A percentile compares a stretch with the other conserved stretches of the same genome.
These are phyloP conservation scores for honey bee (Apis mellifera) DNA, from an alignment of 1,140 invertebrate genomes.

Conservation along the genomic window Amel_HAv3.1 CM009938.2:11056001-11056500, in stretches of 20 bases:
- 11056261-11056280: neutral
- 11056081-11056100: neutral
- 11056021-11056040: neutral
- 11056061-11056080: neutral
- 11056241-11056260: neutral
- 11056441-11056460: no score
- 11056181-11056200: neutral
- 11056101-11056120: neutral
- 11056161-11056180: neutral
- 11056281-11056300: neutral
- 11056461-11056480: no score
- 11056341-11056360: neutral
- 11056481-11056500: no score
- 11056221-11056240: neutral
- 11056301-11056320: neutral
- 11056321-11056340: neutral
- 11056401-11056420: no score
- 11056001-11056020: neutral
- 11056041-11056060: neutral
- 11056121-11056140: neutral
- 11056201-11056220: neutral
- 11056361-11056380: neutral
- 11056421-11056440: neutral
- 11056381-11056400: no score
- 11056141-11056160: neutral